Conservation (phyloP, 1,140 invertebrate species). For the Halyomorpha halys region DNA sequence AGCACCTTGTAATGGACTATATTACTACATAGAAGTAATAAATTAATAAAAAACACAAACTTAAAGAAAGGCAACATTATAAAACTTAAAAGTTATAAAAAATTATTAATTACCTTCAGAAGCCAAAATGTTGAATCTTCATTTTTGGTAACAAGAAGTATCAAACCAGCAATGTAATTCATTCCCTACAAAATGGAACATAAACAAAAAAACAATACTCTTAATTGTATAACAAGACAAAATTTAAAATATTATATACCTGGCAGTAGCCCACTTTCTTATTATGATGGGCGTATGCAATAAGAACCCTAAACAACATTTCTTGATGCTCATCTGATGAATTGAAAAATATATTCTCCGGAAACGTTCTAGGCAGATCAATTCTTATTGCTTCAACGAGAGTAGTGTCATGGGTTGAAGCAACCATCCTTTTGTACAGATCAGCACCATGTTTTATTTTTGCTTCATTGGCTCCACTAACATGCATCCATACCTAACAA, state of each 20-base stretch:
- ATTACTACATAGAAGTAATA: too few relatives aligned
- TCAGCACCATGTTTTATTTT: conserved; percentile 42
- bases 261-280: conserved; percentile 82
- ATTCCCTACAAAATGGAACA: conserved; percentile 49
- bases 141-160: conserved; percentile 73
- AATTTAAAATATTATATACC: conserved; percentile 36
- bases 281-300: conserved; percentile 83
- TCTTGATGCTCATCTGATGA: conserved; percentile 57
- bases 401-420: conserved; percentile 33
- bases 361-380: conserved; percentile 80
- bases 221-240: neutral
- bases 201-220: conserved; percentile 20
- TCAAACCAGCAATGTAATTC: conserved; percentile 81
- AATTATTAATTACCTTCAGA: conserved; percentile 53
- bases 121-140: conserved; percentile 89
- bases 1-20: too few relatives aligned
- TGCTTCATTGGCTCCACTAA: conserved; percentile 64
- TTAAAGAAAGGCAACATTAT: neutral
- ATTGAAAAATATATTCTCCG: conserved; percentile 86
- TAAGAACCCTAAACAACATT: conserved; percentile 71
- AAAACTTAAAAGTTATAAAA: neutral
- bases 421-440: conserved; percentile 35
- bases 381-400: conserved; percentile 69
- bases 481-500: conserved; percentile 62
- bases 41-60: too few relatives aligned